A percentile compares a stretch with the other conserved stretches of the same genome.
These are phyloP conservation scores for Luehdorfia chinensis DNA, from an alignment of 1,140 invertebrate genomes.

Conservation along the genomic window DNA sequence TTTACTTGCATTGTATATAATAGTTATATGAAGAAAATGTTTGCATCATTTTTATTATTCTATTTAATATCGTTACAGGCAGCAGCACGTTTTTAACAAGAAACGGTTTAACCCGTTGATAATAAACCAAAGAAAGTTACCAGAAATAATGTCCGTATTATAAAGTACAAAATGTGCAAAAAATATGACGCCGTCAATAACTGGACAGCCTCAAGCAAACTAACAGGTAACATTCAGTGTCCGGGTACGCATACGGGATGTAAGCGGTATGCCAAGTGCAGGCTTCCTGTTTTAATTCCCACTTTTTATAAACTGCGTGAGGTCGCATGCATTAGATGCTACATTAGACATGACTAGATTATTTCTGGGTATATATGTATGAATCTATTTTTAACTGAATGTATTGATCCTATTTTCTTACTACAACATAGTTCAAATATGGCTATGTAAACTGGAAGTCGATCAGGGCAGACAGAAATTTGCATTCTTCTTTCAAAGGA, in stretches of 20 bases:
- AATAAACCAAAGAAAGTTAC: too few relatives aligned
- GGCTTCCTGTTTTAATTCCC: constrained; percentile 62
- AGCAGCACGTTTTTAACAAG: too few relatives aligned
- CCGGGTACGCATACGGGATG: constrained; percentile 54
- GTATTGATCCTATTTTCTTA: constrained; percentile 6
- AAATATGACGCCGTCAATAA: constrained; percentile 47
- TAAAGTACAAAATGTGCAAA: constrained; percentile 35
- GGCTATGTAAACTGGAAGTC: neutral
- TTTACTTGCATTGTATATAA: too few relatives aligned
- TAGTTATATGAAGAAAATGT: too few relatives aligned
- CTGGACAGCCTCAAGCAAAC: constrained; percentile 40
- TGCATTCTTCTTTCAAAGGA: constrained; percentile 29
- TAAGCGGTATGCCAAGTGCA: constrained; percentile 48
- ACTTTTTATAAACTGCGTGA: constrained; percentile 53
- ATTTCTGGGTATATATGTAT: constrained; percentile 1
- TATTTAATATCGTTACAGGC: too few relatives aligned
- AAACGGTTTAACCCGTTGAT: too few relatives aligned
- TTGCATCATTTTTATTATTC: too few relatives aligned
- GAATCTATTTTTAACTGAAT: constrained; percentile 5
- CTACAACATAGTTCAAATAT: constrained; percentile 8
- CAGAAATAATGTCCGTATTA: too few relatives aligned
- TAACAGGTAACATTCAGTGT: constrained; percentile 48
- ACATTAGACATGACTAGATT: constrained; percentile 8
- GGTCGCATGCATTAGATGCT: constrained; percentile 37
- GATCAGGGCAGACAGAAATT: constrained; percentile 6